These are phyloP conservation scores for Girardinichthys multiradiatus DNA, from an alignment of 2,113 vertebrate species.

Conservation along the genomic window DNA sequence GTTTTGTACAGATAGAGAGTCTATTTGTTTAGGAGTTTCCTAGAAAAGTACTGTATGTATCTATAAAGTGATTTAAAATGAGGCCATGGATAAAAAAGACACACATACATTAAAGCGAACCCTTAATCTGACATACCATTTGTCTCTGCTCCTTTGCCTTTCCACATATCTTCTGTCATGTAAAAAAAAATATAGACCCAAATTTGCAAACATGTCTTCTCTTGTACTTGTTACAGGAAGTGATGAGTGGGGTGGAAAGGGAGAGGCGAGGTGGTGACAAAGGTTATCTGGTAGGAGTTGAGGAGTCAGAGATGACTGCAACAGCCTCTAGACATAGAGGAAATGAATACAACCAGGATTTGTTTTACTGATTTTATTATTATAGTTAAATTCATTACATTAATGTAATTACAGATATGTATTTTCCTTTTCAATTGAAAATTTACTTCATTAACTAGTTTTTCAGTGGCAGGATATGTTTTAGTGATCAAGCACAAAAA, in stretches of 20 bases:
- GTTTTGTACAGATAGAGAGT: no score
- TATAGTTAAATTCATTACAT: no score
- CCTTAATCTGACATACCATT: conserved; percentile 26
- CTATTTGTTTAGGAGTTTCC: no score
- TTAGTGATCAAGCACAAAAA: no score
- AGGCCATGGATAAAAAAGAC: conserved; percentile 43
- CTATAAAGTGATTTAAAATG: no score
- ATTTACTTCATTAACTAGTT: no score
- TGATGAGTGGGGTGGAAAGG: neutral
- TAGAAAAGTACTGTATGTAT: no score
- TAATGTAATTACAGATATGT: no score
- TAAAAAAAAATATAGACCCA: conserved; percentile 26
- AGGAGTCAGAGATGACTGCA: neutral
- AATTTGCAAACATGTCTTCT: conserved; percentile 24
- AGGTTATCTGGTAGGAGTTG: conserved; percentile 13
- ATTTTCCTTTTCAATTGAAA: no score
- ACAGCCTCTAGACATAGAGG: no score
- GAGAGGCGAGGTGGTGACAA: neutral
- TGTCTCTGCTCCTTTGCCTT: neutral
- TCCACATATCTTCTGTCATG: neutral
- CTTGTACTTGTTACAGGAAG: conserved; percentile 8
- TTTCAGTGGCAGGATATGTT: no score
- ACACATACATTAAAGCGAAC: conserved; percentile 22
- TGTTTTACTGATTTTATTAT: neutral
- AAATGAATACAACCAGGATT: no score